phyloP scores from a whole-genome alignment of 2,797 vertebrate species.

The Streptopelia turtur region DNA sequence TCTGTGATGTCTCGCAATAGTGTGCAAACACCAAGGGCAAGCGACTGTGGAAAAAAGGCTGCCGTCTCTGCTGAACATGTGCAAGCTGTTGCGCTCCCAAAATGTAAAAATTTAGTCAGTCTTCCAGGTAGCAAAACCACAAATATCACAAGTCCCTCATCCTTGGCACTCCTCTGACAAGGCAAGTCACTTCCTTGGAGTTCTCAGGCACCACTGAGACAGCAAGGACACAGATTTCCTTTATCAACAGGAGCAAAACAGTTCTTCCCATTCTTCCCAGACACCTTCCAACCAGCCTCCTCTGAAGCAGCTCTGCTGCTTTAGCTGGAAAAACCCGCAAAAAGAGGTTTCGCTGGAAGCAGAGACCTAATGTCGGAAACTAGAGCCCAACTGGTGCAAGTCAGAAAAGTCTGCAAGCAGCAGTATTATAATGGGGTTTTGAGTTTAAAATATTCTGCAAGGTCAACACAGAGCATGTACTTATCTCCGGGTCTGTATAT shows the following conservation, averaged over 20 bases:
- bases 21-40: background rate
- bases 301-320: background rate
- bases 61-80: background rate
- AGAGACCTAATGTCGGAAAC: background rate
- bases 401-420: background rate
- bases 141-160: background rate
- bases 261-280: background rate
- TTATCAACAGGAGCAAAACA: background rate
- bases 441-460: background rate
- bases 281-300: background rate
- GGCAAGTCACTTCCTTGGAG: background rate
- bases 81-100: background rate
- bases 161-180: background rate
- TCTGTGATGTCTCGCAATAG: background rate
- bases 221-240: background rate
- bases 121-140: background rate
- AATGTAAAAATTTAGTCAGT: background rate
- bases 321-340: background rate
- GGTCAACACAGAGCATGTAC: background rate
- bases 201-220: background rate
- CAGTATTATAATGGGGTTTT: background rate
- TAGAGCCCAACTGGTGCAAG: background rate
- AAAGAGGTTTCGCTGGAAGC: background rate
- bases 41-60: background rate
- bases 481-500: background rate